Conservation (phyloP, 2,113 vertebrate genomes). For the Nestor notabilis region DNA sequence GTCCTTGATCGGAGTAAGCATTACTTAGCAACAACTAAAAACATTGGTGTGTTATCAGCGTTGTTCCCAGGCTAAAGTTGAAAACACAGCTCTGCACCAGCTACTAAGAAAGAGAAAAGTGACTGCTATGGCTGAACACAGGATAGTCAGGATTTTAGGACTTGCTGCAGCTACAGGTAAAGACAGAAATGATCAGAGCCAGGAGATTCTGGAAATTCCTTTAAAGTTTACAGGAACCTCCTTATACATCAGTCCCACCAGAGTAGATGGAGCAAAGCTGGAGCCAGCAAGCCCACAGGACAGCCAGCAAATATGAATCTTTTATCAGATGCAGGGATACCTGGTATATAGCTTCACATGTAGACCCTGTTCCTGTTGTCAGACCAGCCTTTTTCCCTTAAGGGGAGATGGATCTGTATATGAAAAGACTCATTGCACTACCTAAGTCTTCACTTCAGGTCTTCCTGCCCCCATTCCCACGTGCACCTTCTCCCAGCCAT, state of each 20-base stretch:
- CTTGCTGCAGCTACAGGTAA: not conserved
- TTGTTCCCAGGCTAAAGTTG: no score
- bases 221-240: not conserved
- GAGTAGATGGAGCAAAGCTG: not conserved
- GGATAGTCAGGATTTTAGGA: not conserved
- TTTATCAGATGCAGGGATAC: not conserved
- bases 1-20: no score
- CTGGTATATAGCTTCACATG: not conserved
- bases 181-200: not conserved
- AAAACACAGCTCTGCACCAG: no score
- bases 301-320: not conserved
- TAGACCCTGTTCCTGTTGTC: not conserved
- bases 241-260: not conserved
- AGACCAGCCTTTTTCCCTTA: not conserved
- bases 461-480: not conserved
- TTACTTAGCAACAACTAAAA: no score
- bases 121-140: no score
- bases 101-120: no score
- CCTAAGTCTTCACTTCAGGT: not conserved
- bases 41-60: no score
- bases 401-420: not conserved
- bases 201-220: not conserved
- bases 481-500: not conserved
- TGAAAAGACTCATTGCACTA: not conserved
- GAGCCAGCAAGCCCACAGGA: accelerated